These are phyloP conservation scores for Apamea anceps DNA, from an alignment of 2,888 invertebrate genomes.

Conservation along the genomic window DNA sequence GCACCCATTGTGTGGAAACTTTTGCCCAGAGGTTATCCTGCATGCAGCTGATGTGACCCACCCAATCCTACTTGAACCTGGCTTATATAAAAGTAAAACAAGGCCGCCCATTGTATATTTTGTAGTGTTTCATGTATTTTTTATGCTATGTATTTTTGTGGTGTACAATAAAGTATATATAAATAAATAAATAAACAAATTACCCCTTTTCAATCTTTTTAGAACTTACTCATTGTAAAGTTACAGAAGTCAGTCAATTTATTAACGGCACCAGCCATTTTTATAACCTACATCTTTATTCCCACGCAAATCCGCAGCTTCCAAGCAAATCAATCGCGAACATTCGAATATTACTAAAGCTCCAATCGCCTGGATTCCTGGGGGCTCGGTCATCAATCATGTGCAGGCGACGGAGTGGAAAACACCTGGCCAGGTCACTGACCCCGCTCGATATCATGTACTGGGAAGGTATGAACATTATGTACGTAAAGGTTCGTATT, in stretches of 20 bases:
- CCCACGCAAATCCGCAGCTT: conserved; percentile 11
- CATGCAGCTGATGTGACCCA: too few relatives aligned
- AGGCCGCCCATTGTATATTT: too few relatives aligned
- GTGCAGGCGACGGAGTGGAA: conserved; percentile 59
- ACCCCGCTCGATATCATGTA: conserved; percentile 51
- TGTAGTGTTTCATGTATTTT: too few relatives aligned
- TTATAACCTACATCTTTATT: background rate
- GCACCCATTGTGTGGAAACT: too few relatives aligned
- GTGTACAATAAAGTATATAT: too few relatives aligned
- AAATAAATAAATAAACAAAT: too few relatives aligned
- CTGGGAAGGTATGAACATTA: background rate
- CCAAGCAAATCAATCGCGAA: conserved; percentile 47
- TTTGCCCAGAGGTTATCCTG: too few relatives aligned
- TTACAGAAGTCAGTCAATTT: background rate
- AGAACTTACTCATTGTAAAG: background rate
- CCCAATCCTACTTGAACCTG: too few relatives aligned
- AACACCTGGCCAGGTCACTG: conserved; percentile 65
- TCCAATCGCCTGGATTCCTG: conserved; percentile 46
- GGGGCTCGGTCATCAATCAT: conserved; percentile 64
- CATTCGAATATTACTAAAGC: conserved; percentile 51
- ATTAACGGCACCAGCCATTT: background rate
- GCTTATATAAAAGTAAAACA: background rate
- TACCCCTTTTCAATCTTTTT: background rate
- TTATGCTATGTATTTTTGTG: too few relatives aligned
- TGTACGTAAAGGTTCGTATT: background rate